Percentiles rank a stretch among this genome's conserved stretches.
Evolutionary conservation across 2,888 invertebrate species (phyloP).

Genomic region (Gisinianus flammeolus): DNA sequence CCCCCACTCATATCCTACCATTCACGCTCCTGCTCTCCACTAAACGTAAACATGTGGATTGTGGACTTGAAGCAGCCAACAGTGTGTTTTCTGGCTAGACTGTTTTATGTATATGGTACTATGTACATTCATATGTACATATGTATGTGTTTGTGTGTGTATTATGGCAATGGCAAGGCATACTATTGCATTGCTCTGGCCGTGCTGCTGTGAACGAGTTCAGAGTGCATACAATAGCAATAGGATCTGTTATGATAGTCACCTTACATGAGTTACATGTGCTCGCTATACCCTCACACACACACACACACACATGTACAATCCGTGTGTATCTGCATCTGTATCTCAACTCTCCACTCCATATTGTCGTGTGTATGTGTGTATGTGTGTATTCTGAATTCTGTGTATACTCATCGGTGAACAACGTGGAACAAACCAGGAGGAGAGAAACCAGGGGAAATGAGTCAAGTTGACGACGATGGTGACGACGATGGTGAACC

Average conservation of each 20-base stretch:
- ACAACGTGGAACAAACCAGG: not conserved
- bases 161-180: no score
- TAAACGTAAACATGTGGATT: not conserved
- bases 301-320: not conserved
- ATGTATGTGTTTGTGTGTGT: not conserved
- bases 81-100: no score
- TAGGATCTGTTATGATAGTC: no score
- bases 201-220: no score
- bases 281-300: not conserved
- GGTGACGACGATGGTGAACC: slow-evolving; percentile 10
- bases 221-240: no score
- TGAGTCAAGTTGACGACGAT: slow-evolving; percentile 25
- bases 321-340: not conserved
- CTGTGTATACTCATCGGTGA: no score
- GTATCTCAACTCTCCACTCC: no score
- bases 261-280: no score
- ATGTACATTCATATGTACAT: not conserved
- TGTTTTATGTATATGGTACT: not conserved
- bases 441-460: not conserved
- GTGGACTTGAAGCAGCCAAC: no score
- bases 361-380: not conserved
- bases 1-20: no score
- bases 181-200: no score
- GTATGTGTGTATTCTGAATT: not conserved
- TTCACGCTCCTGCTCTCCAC: not conserved